Percentiles rank a stretch among this genome's conserved stretches.
Evolutionary conservation across 1,140 invertebrate species (phyloP).

Genomic region (Theocolax elegans): DNA sequence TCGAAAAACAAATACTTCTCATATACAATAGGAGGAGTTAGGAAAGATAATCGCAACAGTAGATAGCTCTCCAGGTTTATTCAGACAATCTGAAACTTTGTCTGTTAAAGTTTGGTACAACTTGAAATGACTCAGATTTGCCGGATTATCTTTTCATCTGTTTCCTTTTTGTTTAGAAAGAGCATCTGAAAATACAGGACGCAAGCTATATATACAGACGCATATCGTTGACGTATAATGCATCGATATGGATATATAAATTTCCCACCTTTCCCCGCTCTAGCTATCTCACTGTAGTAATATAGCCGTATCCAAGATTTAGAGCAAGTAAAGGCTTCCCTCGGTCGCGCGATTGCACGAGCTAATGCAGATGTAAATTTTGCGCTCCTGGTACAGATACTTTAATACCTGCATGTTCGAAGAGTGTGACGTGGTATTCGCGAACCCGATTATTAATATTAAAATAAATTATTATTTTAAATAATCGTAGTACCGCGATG

Average conservation of each 20-base stretch:
- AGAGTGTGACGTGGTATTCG: too few species aligned
- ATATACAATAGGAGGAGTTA: background rate
- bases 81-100: background rate
- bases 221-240: background rate
- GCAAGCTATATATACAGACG: background rate
- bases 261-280: too few species aligned
- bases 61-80: background rate
- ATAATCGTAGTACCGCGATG: too few species aligned
- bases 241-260: conserved; percentile 4
- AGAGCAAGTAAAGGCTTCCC: background rate
- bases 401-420: background rate
- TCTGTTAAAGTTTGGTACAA: conserved; percentile 3
- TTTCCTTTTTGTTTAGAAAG: background rate
- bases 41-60: background rate
- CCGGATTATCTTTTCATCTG: conserved; percentile 8
- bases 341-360: too few species aligned
- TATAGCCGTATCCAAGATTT: background rate
- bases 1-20: background rate
- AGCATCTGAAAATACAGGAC: background rate
- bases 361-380: conserved; percentile 8
- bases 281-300: too few species aligned
- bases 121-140: conserved; percentile 9
- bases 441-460: too few species aligned
- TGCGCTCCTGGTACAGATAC: background rate
- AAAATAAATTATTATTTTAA: too few species aligned